Conservation (phyloP, 2,113 vertebrate genomes). For the Crotalus tigris region DNA sequence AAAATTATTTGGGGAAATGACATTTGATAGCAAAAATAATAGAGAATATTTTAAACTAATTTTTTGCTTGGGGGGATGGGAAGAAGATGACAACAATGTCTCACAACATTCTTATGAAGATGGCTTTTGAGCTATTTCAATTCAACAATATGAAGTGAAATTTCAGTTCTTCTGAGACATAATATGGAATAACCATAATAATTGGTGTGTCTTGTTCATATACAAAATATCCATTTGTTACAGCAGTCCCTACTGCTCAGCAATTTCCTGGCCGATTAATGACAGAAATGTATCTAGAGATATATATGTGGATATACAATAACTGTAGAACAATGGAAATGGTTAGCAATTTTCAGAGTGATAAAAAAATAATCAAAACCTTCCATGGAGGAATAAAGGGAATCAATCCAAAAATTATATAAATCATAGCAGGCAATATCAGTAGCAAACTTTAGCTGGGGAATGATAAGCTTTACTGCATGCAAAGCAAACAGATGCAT, state of each 20-base stretch:
- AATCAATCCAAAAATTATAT: background rate
- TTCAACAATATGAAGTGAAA: background rate
- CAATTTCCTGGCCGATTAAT: background rate
- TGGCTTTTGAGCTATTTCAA: background rate
- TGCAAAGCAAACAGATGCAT: background rate
- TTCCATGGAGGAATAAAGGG: background rate
- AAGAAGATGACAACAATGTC: background rate
- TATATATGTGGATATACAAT: background rate
- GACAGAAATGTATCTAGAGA: background rate
- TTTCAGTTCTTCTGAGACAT: background rate
- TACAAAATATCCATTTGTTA: background rate
- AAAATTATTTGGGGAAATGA: background rate
- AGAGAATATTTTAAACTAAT: background rate
- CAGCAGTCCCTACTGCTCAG: background rate
- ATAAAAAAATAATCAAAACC: background rate
- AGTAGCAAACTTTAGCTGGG: background rate
- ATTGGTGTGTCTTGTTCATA: background rate
- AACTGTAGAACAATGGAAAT: background rate
- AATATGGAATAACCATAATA: background rate
- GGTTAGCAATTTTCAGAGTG: background rate
- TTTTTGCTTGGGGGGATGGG: background rate
- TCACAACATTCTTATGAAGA: background rate
- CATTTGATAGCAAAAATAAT: background rate
- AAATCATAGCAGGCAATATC: background rate
- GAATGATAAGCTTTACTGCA: background rate